Base-by-base conservation (phyloP, 2,888 invertebrate species). In the Aphrophora alni region DNA sequence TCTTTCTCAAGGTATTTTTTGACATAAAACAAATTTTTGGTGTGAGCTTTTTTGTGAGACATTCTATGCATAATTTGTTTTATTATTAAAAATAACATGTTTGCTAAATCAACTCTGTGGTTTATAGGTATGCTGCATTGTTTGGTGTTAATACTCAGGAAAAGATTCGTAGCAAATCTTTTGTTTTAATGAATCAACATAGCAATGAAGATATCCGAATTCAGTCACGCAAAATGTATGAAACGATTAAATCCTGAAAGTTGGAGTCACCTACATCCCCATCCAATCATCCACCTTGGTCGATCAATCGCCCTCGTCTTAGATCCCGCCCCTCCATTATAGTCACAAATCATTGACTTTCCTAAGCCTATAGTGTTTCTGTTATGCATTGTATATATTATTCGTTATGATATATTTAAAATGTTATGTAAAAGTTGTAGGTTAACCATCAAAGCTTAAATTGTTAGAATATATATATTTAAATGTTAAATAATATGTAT, bases 71-170 rank as follows among this genome's bases (percentile, higher is more conserved):
- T 33, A 33, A 33, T 33, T 33, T 33, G 33, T 33, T 33, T 33
- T 3, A 33, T 33, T 33, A 33, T 5, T 33, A 33, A 33, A 8
- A 33, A 33, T n/a, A 33, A 5, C 33, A 33, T 14, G 3, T 26
- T 71, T 71, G 25, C 27, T 73, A 69, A 69, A 14, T 44, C 17
- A 17, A 44, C 27, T 27, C 51, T 14, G 10, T 80, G 33, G 83
- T 84, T 82, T 84, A 74, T 85, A 88, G 88, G 87, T 89, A 88
- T 85, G 88, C 88, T 77, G 88, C 88, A n/a, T 87, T 89, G n/a
- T 88, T 87, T 84, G 88, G 88, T 71, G 87, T 88, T 1, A 88
- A 87, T 81, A 85, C 86, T n/a, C 85, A 86, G 70, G 89, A 89
- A 80, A 87, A 87, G 84, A 86, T 88, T 59, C 85, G 86, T 38